Percentiles rank a stretch among this genome's conserved stretches.
Conservation (phyloP, 2,113 vertebrate species). For the Macquaria australasica region DNA sequence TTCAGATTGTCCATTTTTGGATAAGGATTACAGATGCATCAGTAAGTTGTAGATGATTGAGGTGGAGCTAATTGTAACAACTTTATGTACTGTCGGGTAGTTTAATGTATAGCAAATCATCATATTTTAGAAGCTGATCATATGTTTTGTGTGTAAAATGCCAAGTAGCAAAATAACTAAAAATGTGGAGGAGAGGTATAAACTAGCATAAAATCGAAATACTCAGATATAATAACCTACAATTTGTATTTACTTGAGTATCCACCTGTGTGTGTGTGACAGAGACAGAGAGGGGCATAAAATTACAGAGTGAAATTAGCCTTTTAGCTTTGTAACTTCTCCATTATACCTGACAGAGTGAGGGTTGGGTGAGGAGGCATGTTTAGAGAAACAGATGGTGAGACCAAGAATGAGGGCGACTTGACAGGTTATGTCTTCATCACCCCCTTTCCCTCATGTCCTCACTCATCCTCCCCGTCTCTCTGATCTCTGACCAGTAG, state of each 20-base stretch:
- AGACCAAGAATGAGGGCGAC: slow-evolving; percentile 14
- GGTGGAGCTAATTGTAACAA: neutral
- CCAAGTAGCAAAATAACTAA: neutral
- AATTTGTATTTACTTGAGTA: neutral
- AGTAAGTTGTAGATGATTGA: neutral
- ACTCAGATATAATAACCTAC: neutral
- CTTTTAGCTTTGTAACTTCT: slow-evolving; percentile 19
- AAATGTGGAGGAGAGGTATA: neutral
- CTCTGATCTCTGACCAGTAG: slow-evolving; percentile 64
- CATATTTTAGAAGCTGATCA: neutral
- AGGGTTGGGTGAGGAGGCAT: neutral
- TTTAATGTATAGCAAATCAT: neutral
- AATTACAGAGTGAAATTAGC: neutral
- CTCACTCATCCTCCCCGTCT: slow-evolving; percentile 35
- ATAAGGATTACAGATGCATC: neutral
- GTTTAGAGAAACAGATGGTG: slow-evolving; percentile 38
- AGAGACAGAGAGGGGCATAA: neutral
- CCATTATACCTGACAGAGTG: neutral
- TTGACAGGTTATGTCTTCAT: slow-evolving; percentile 68
- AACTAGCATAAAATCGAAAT: neutral
- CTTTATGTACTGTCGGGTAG: neutral
- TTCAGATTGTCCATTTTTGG: neutral
- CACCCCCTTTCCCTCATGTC: slow-evolving; percentile 33
- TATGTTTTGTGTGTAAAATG: neutral
- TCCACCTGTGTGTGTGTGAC: neutral